Evolutionary conservation across 2,797 vertebrate species (phyloP).

Genomic region (Spizella passerina): DNA sequence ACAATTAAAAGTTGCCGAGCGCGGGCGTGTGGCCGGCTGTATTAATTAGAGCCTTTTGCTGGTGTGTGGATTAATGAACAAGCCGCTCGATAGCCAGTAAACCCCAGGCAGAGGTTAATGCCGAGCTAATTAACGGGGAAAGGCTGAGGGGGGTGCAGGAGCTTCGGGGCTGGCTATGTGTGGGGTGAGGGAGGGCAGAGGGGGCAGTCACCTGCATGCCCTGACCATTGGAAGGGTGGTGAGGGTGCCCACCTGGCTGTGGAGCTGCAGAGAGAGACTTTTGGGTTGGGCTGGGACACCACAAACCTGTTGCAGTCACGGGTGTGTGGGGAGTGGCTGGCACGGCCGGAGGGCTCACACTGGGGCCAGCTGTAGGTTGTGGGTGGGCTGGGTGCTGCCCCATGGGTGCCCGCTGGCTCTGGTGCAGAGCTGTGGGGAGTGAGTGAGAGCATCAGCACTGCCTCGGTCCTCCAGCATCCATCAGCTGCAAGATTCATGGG

Average conservation of each 20-base stretch:
- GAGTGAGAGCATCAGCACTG: neutral
- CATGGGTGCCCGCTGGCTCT: neutral
- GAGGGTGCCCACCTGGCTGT: neutral
- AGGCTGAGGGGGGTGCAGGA: neutral
- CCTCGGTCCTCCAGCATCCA: neutral
- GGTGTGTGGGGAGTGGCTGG: neutral
- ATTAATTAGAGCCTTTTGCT: slow-evolving; percentile 66
- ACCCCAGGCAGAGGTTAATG: slow-evolving; percentile 73
- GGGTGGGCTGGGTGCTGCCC: neutral
- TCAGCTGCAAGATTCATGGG: slow-evolving; percentile 43
- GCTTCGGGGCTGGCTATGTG: rapidly evolving
- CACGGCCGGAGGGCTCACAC: rapidly evolving
- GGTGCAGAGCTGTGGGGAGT: neutral
- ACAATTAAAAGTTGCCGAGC: slow-evolving; percentile 59
- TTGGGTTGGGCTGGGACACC: neutral
- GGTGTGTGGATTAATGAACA: slow-evolving; percentile 71
- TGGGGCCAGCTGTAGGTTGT: rapidly evolving
- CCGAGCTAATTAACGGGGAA: slow-evolving; percentile 62
- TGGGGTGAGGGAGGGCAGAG: neutral
- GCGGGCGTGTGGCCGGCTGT: neutral
- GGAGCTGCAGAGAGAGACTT: rapidly evolving
- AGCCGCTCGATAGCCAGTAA: slow-evolving; percentile 58
- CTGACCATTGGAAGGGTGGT: rapidly evolving
- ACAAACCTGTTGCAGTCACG: rapidly evolving
- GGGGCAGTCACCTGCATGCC: rapidly evolving